Evolutionary conservation across 2,113 vertebrate genomes (phyloP), one percentile per base, ranked within the genome.

Genomic region (Neomonachus schauinslandi): DNA sequence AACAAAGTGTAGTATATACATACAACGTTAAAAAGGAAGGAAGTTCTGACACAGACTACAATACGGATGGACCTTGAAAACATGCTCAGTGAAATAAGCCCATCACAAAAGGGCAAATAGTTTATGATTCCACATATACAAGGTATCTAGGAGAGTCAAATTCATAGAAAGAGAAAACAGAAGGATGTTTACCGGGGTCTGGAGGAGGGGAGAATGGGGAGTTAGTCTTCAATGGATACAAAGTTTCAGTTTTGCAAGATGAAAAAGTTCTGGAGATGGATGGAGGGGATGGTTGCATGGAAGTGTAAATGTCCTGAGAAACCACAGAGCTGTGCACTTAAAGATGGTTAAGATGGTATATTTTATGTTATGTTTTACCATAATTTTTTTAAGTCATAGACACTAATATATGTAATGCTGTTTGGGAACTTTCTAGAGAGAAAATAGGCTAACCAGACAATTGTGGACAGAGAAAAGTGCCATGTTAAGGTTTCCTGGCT

Each of bases 341-440:
- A 80, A 77, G 33, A 36, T 26, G 11, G 42, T 57, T 39, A 49
- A 24, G 51, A 53, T 12, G 22, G 15, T n/a, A 33, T 65, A 63
- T 79, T 39, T 86, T 51, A 42, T 11, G 33, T 22, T 61, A 33
- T 65, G 33, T 69, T 89, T 93, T 51, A 77, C 10, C 24, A 67
- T 5, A 31, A 36, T 81, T 46, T 87, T 69, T 67, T 61, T 11
- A 71, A 59, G 51, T 65, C 36, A 51, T 77, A 69, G 65, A 93
- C 88, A 22, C 69, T 63, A 63, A 77, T 51, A 65, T 39, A 19
- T 77, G 33, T 31, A 33, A 36, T 46, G 33, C 39, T 69, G 22
- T 81, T 57, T 79, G 65, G 39, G 59, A 67, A 51, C n/a, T 53
- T 91, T 96, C 91, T 71, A 77, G 76, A 11, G 33, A 88, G 33